A percentile compares a stretch with the other conserved stretches of the same genome.
Conservation (phyloP, 2,888 invertebrate species). For the Nymphalis urticae region DNA sequence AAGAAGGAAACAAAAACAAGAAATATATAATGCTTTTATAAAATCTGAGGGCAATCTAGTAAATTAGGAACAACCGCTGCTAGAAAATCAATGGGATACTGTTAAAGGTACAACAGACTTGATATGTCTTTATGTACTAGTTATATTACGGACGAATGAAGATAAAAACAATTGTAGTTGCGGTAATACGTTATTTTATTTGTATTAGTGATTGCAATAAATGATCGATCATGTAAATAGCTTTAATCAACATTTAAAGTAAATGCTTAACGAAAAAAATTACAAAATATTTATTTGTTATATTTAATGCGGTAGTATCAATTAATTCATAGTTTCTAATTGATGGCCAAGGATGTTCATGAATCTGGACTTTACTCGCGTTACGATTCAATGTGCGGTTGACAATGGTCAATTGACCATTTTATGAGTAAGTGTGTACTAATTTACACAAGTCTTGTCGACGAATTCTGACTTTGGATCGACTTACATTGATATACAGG, state of each 20-base stretch:
- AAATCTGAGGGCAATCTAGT: too few species aligned
- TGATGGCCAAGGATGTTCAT: conserved; percentile 40
- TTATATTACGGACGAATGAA: too few species aligned
- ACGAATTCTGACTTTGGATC: conserved; percentile 7
- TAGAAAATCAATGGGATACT: too few species aligned
- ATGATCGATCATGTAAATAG: too few species aligned
- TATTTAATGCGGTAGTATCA: conserved; percentile 24
- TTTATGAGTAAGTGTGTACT: conserved; percentile 41
- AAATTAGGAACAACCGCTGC: too few species aligned
- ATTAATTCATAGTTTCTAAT: conserved; percentile 39
- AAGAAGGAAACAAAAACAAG: too few species aligned
- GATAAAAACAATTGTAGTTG: too few species aligned
- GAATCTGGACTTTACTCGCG: conserved; percentile 42
- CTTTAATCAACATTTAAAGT: neutral
- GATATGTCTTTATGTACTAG: too few species aligned
- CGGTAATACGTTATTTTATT: too few species aligned
- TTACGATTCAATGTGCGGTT: conserved; percentile 29
- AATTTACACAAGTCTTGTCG: conserved; percentile 28
- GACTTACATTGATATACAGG: neutral
- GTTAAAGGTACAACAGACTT: too few species aligned
- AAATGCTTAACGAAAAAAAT: conserved; percentile 7
- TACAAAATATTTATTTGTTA: conserved; percentile 14
- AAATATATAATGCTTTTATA: too few species aligned
- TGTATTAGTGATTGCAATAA: too few species aligned
- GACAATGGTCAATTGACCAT: conserved; percentile 46